phyloP scores from a whole-genome alignment of 1,140 invertebrate species.

The Gonatopus flavifemur region DNA sequence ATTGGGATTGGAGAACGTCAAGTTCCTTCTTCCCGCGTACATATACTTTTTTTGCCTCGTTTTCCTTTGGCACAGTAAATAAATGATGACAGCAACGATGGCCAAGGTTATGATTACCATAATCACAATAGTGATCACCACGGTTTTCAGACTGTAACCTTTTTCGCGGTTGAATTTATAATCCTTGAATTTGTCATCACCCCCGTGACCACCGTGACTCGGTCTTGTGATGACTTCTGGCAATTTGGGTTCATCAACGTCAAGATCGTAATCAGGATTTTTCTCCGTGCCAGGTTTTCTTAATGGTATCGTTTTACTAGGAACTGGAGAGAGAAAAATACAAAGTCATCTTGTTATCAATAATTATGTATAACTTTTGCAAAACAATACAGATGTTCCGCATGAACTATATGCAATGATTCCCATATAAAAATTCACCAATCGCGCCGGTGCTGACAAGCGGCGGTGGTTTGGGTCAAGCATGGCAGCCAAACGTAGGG shows the following conservation, averaged over 20 bases:
- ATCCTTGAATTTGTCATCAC: constrained; percentile 40
- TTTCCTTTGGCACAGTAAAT: constrained; percentile 61
- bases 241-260: constrained; percentile 34
- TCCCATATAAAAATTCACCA: no score
- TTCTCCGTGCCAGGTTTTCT: constrained; percentile 50
- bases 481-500: no score
- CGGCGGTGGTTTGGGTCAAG: no score
- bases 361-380: constrained; percentile 8
- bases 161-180: constrained; percentile 36
- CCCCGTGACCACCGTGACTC: constrained; percentile 20
- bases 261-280: constrained; percentile 47
- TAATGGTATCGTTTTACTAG: constrained; percentile 44
- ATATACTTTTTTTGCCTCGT: constrained; percentile 62
- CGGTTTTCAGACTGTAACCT: constrained; percentile 36
- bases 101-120: constrained; percentile 47
- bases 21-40: constrained; percentile 63
- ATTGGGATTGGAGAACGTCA: constrained; percentile 79
- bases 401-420: no score
- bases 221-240: constrained; percentile 25
- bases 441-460: no score
- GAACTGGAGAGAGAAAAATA: no score
- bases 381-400: no score
- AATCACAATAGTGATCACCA: constrained; percentile 49
- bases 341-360: constrained; percentile 27
- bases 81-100: constrained; percentile 48